Conservation (phyloP, 2,888 invertebrate genomes). For the Machimus atricapillus region DNA sequence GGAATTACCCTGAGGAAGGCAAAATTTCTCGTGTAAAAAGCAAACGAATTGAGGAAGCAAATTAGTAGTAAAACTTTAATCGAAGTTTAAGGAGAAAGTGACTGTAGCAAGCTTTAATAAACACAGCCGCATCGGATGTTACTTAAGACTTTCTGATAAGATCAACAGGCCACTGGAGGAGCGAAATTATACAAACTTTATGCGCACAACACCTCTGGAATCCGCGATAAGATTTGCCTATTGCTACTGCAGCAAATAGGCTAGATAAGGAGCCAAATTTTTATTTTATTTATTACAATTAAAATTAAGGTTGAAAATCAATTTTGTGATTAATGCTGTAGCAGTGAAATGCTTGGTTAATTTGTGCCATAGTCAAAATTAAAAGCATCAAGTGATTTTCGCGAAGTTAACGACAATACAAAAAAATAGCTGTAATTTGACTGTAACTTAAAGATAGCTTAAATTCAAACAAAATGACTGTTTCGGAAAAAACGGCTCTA, state of each 20-base stretch:
- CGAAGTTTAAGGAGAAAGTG: not conserved
- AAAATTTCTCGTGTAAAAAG: constrained; percentile 1
- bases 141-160: constrained; percentile 14
- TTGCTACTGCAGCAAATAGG: not conserved
- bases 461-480: constrained; percentile 46
- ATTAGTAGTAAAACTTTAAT: not conserved
- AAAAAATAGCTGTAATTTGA: not conserved
- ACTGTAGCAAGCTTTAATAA: constrained; percentile 4
- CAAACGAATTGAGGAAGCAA: not conserved
- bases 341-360: not conserved
- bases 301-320: not conserved
- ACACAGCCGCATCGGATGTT: constrained; percentile 28
- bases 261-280: not conserved
- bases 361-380: constrained; percentile 31
- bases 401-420: constrained; percentile 24
- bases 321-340: not conserved
- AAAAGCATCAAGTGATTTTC: constrained; percentile 10
- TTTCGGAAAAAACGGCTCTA: constrained; percentile 51
- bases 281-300: constrained; percentile 28
- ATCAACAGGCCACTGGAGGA: not conserved
- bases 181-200: constrained; percentile 8
- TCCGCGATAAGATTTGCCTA: not conserved
- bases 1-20: not conserved
- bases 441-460: not conserved
- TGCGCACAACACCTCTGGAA: constrained; percentile 29